Evolutionary conservation across 1,140 invertebrate genomes (phyloP).

Genomic region (Cecropterus lyciades): DNA sequence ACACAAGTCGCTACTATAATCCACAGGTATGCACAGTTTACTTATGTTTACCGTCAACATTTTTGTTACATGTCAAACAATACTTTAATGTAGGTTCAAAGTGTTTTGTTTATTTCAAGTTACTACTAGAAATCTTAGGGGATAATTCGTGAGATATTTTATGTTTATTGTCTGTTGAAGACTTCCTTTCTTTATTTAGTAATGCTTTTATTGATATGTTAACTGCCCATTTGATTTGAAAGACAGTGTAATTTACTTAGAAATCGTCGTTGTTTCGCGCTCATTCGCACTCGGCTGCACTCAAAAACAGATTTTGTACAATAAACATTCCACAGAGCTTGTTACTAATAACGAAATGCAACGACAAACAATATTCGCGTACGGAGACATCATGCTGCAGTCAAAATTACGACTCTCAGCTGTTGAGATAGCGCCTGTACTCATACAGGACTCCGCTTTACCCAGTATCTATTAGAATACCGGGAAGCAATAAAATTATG

Average conservation of each 20-base stretch:
- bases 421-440: conserved; percentile 46
- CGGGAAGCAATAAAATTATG: conserved; percentile 72
- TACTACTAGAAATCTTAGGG: conserved; percentile 19
- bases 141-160: conserved; percentile 28
- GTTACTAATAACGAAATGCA: conserved; percentile 58
- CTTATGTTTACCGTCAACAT: conserved; percentile 11
- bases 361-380: conserved; percentile 39
- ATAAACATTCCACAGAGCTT: conserved; percentile 43
- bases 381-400: conserved; percentile 45
- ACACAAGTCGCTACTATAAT: conserved; percentile 69
- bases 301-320: conserved; percentile 39
- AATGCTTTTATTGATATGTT: conserved; percentile 29
- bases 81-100: conserved; percentile 10
- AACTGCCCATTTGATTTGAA: conserved; percentile 20
- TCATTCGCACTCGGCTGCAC: conserved; percentile 13
- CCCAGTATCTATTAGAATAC: conserved; percentile 52
- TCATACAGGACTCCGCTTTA: conserved; percentile 39
- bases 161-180: conserved; percentile 27
- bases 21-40: conserved; percentile 52
- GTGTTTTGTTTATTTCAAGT: conserved; percentile 16
- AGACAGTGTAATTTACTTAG: conserved; percentile 27
- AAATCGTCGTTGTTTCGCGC: conserved; percentile 30
- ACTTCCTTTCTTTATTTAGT: conserved; percentile 29
- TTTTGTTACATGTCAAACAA: conserved; percentile 20
- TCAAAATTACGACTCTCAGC: conserved; percentile 56